Base-by-base conservation (phyloP, 2,113 vertebrate genomes). In the Riparia riparia region DNA sequence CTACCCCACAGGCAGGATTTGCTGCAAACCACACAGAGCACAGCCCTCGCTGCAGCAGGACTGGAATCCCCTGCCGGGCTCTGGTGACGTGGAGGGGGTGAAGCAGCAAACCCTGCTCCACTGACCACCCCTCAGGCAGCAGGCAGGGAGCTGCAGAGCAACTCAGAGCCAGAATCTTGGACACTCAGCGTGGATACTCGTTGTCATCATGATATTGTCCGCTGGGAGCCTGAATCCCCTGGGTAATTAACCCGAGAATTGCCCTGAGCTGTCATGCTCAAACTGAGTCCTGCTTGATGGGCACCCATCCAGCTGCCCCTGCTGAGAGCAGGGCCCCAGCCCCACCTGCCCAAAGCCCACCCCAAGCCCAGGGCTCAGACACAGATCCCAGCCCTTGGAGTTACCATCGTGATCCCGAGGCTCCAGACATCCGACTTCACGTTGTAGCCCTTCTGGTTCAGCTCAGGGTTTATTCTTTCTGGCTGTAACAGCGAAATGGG, bases 341-440 rank as follows among this genome's bases (percentile, higher is more conserved):
- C 72, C 57, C 7, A 6, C 31, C 80, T 72, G 28, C 17, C 22
- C 56, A 89, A 78, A 44, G 6, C 56, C 89, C 50, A 53, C 0
- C 88, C 85, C 90, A 85, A 1, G 6, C 71, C 74, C 45, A 5
- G 16, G 20, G 65, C 69, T 44, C 66, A 47, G 25, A 24, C 2
- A 12, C 78, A 4, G 1, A 28, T 21, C 68, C 53, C 51, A 61
- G 65, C 73, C 49, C 45, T 44, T 2, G 2, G n/a, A 3, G 1
- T 96, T 98, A 98, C 98, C 98, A 98, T 98, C 7, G 98, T 98
- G 96, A 98, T 98, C 49, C 98, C 98, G 1, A 98, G 97, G 56
- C 98, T 98, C 98, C 98, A 98, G 79, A 98, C 98, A 1, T 98
- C 98, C 0, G 98, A 98, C 88, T 98, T 98, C 85, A 98, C 98